Conservation (phyloP, 2,888 invertebrate genomes). For the Macaria liturata region DNA sequence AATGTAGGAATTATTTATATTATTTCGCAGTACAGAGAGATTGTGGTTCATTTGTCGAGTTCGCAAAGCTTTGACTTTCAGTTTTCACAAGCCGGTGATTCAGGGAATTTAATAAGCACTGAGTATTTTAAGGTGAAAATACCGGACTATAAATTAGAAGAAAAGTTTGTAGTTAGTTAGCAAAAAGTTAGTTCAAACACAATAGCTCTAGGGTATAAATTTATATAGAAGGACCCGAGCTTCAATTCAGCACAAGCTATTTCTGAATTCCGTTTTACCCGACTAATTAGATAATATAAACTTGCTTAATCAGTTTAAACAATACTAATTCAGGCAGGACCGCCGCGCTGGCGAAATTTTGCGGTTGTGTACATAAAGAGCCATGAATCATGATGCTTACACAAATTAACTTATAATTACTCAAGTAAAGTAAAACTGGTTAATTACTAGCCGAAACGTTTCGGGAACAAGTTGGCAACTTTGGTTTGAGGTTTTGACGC, state of each 20-base stretch:
- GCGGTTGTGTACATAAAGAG: slow-evolving; percentile 39
- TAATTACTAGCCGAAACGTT: slow-evolving; percentile 40
- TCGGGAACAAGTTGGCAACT: slow-evolving; percentile 29
- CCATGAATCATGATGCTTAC: slow-evolving; percentile 47
- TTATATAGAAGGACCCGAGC: background rate
- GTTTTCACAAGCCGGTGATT: background rate
- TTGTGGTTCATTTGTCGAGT: slow-evolving; percentile 1
- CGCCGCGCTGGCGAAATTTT: slow-evolving; percentile 35
- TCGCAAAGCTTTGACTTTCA: background rate
- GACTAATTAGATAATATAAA: slow-evolving; percentile 35
- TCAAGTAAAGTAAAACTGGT: slow-evolving; percentile 45
- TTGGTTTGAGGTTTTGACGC: slow-evolving; percentile 4
- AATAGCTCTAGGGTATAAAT: too few relatives aligned
- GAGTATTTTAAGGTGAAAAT: too few relatives aligned
- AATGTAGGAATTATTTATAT: slow-evolving; percentile 1
- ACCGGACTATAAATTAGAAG: too few relatives aligned
- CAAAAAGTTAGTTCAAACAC: too few relatives aligned
- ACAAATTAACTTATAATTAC: slow-evolving; percentile 56
- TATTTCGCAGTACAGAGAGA: background rate
- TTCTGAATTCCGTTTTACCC: slow-evolving; percentile 23
- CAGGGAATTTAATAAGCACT: background rate
- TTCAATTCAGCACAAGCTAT: slow-evolving; percentile 18
- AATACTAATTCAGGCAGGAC: slow-evolving; percentile 47
- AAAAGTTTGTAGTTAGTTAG: too few relatives aligned
- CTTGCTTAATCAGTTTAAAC: slow-evolving; percentile 50